phyloP scores from a whole-genome alignment of 2,888 invertebrate species.

The Aleiodes leptofemur region DNA sequence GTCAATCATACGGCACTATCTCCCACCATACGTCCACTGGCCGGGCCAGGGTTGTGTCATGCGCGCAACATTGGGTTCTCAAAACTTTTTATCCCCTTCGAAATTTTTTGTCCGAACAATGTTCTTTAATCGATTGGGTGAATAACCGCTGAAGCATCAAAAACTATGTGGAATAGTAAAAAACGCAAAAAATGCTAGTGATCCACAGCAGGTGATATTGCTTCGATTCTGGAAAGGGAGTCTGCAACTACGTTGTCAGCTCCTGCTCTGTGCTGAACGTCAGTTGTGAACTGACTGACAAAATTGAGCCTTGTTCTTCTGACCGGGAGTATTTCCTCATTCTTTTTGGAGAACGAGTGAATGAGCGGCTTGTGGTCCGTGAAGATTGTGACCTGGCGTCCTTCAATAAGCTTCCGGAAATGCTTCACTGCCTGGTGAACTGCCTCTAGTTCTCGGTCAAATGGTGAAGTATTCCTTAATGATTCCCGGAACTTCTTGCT shows the following conservation, averaged over 20 bases:
- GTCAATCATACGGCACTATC: too few species aligned
- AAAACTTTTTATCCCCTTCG: too few species aligned
- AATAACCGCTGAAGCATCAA: too few species aligned
- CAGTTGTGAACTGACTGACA: conserved; percentile 39
- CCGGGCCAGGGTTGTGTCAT: too few species aligned
- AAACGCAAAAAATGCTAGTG: too few species aligned
- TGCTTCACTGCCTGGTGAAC: conserved; percentile 34
- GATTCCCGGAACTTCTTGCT: neutral
- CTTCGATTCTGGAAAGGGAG: neutral
- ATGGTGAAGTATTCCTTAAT: conserved; percentile 41
- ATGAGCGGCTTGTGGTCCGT: conserved; percentile 46
- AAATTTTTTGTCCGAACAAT: too few species aligned
- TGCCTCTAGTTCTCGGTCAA: conserved; percentile 50
- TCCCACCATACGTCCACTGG: too few species aligned
- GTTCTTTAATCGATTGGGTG: too few species aligned
- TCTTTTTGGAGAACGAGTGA: conserved; percentile 28
- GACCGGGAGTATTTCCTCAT: neutral
- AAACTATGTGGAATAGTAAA: too few species aligned
- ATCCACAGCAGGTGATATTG: neutral
- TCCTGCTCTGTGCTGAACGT: conserved; percentile 43
- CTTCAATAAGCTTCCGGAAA: conserved; percentile 39
- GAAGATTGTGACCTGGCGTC: conserved; percentile 16
- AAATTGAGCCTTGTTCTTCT: neutral
- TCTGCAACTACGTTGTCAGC: conserved; percentile 11
- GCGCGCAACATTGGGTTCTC: too few species aligned